Evolutionary conservation across 2,888 invertebrate genomes (phyloP).

Genomic region (Luperina testacea): DNA sequence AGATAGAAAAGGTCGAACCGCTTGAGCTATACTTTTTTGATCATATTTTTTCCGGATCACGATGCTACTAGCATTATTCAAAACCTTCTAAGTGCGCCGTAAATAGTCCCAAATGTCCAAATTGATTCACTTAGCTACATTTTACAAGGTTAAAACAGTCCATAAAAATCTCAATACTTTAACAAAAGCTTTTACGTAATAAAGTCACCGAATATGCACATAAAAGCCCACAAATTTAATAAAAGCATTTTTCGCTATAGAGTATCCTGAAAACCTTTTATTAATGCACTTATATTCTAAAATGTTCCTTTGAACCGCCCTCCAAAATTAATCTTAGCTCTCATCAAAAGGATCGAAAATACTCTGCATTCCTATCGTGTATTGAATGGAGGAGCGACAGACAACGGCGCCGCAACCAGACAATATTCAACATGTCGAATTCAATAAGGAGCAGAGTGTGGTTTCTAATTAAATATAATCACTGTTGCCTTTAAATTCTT

Average conservation of each 20-base stretch:
- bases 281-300: constrained; percentile 89
- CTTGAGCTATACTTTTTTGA: background rate
- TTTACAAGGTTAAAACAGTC: constrained; percentile 70
- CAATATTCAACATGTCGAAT: constrained; percentile 82
- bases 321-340: constrained; percentile 88
- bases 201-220: constrained; percentile 82
- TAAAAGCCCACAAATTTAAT: constrained; percentile 88
- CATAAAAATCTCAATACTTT: constrained; percentile 73
- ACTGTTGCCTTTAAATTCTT: constrained; percentile 74
- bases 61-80: background rate
- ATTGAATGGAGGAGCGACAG: constrained; percentile 76
- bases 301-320: constrained; percentile 87
- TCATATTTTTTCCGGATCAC: background rate
- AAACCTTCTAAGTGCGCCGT: background rate
- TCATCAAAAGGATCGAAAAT: constrained; percentile 87
- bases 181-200: constrained; percentile 83
- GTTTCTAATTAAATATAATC: constrained; percentile 80
- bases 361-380: constrained; percentile 82
- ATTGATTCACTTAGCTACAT: constrained; percentile 62
- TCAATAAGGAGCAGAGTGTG: constrained; percentile 78
- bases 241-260: constrained; percentile 85
- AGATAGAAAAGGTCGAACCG: background rate
- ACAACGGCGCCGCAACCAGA: constrained; percentile 69
- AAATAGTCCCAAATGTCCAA: constrained; percentile 25
- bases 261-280: constrained; percentile 86